phyloP scores from a whole-genome alignment of 2,113 vertebrate species.

The Ascaphus truei region DNA sequence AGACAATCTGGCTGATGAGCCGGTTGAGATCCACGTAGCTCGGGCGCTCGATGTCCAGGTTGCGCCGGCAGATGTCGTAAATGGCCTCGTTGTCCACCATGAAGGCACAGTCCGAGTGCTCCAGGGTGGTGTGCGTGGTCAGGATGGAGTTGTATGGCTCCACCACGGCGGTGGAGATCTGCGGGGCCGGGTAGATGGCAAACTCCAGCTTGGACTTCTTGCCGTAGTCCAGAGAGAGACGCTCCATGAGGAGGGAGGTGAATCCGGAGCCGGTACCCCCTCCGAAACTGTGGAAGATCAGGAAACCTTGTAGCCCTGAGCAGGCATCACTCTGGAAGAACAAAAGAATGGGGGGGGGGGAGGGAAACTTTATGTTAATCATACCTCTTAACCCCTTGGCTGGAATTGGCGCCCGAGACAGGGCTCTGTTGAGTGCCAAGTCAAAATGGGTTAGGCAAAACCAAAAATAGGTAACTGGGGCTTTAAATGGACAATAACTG shows the following conservation, averaged over 20 bases:
- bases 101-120: conserved; percentile 73
- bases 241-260: conserved; percentile 87
- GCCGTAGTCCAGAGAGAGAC: conserved; percentile 83
- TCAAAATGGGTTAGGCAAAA: no score
- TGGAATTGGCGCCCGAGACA: no score
- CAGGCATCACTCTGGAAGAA: conserved; percentile 66
- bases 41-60: conserved; percentile 66
- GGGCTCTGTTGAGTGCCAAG: no score
- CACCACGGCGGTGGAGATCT: conserved; percentile 72
- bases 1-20: conserved; percentile 72
- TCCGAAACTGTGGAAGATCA: conserved; percentile 77
- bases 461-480: no score
- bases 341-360: no score
- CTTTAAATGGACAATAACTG: no score
- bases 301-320: conserved; percentile 71
- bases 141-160: conserved; percentile 79
- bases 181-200: conserved; percentile 83
- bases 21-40: conserved; percentile 72
- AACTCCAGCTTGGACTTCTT: conserved; percentile 92
- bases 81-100: conserved; percentile 80
- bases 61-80: conserved; percentile 67
- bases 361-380: no score
- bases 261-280: conserved; percentile 74
- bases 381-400: no score
- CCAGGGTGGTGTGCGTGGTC: conserved; percentile 69